Evolutionary conservation across 1,140 invertebrate species (phyloP).

Genomic region (Gyrodactylus bullatarudis): DNA sequence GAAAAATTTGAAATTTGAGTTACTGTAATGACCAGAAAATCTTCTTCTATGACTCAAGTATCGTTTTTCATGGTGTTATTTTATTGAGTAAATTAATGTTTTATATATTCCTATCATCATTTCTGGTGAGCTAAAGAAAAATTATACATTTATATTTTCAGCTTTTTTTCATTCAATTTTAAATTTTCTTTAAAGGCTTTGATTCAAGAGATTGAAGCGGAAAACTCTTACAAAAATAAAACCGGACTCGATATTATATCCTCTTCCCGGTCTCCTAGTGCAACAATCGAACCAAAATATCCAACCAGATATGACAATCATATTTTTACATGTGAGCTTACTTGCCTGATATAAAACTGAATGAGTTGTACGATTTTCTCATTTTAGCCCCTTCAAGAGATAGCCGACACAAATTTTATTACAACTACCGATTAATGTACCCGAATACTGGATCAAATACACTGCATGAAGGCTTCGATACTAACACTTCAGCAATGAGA

Average conservation of each 20-base stretch:
- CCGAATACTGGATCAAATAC: background rate
- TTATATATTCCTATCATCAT: too few relatives aligned
- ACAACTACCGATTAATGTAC: background rate
- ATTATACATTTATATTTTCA: too few relatives aligned
- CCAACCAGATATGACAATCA: background rate
- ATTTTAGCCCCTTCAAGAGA: conserved; percentile 1
- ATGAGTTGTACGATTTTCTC: background rate
- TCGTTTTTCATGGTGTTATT: too few relatives aligned
- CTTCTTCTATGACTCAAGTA: too few relatives aligned
- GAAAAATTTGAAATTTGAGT: too few relatives aligned
- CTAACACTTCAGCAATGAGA: background rate
- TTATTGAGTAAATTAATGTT: too few relatives aligned
- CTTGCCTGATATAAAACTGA: background rate
- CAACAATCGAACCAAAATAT: background rate
- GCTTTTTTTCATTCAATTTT: too few relatives aligned
- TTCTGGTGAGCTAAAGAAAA: too few relatives aligned
- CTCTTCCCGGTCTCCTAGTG: background rate
- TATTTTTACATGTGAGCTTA: background rate
- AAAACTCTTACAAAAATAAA: background rate
- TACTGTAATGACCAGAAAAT: too few relatives aligned
- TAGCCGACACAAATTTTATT: background rate
- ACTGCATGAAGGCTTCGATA: background rate
- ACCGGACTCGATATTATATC: background rate
- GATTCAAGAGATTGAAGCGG: background rate
- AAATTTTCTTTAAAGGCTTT: background rate